Evolutionary conservation across 2,113 vertebrate genomes (phyloP), one percentile per base, ranked within the genome.

Genomic region (Bothrops jararaca): DNA sequence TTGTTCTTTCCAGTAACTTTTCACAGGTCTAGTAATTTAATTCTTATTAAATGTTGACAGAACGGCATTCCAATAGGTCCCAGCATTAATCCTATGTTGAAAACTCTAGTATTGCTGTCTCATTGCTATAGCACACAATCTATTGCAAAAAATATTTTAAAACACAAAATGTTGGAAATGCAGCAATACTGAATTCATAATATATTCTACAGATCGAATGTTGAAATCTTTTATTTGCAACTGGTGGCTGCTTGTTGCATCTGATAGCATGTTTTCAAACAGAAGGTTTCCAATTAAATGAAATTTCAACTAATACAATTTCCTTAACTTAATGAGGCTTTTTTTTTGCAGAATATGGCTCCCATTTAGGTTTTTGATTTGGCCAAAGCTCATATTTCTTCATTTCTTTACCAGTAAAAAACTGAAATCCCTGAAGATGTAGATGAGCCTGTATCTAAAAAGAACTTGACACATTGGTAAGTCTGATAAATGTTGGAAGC

Each of bases 321-420:
- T 88, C 89, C 94, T 94, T 86, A 80, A 23, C 90, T 95, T 96
- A 96, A 96, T 95, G 94, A 96, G 95, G 89, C 94, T 96, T 95
- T 94, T 64, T 42, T 42, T 13, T 69, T n/a, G 91, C 94, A 93
- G 92, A 91, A 94, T 95, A 3, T 93, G 92, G 86, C 90, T 29
- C 57, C 52, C 93, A 91, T 94, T 94, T 93, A 93, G 3, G n/a
- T 94, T 96, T 96, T 95, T 95, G 92, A 95, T 93, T 80, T 94
- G 54, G 91, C 80, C 92, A 80, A 91, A 91, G 95, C 94, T 96
- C 80, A 93, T 86, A 94, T 91, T 52, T 52, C 53, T 96, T 93
- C 54, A 0, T 1, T 93, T 29, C 56, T 34, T 60, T 45, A 45
- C 52, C 18, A 52, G 42, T 34, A 74, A 60, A 93, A 60, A 94